Conservation (phyloP, 2,888 invertebrate species). For the Oligia strigilis region DNA sequence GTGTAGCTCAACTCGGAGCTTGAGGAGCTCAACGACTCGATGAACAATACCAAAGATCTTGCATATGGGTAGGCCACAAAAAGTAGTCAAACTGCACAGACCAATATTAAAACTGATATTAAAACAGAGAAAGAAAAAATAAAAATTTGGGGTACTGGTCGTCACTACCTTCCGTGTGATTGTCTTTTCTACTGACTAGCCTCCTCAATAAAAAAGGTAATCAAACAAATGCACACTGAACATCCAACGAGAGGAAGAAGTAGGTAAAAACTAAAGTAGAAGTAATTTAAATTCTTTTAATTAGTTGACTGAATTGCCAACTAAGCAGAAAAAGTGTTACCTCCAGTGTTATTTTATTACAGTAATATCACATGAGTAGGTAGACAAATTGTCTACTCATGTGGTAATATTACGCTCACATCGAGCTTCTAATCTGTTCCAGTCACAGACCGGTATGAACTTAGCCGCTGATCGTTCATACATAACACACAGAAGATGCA, state of each 20-base stretch:
- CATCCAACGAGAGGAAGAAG: background rate
- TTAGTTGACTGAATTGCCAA: background rate
- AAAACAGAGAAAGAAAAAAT: too few species aligned
- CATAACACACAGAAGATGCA: background rate
- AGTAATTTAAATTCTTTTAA: too few species aligned
- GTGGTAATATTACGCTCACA: background rate
- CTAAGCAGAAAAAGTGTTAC: background rate
- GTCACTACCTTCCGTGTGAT: background rate
- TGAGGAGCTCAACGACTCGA: background rate
- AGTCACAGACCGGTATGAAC: slow-evolving; percentile 2
- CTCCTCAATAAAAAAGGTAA: background rate
- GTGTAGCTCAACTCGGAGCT: too few species aligned
- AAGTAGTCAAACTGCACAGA: background rate
- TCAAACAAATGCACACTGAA: background rate
- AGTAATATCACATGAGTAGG: background rate
- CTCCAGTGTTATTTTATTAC: background rate
- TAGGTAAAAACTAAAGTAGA: background rate
- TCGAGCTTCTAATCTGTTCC: background rate
- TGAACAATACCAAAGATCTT: background rate
- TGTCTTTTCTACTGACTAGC: background rate
- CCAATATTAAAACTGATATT: too few species aligned
- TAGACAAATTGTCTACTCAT: too few species aligned
- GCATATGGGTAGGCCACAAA: background rate
- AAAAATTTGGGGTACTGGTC: too few species aligned
- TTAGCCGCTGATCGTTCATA: background rate